Conservation (phyloP, 2,888 invertebrate species). For the Tetranychus truncatus region DNA sequence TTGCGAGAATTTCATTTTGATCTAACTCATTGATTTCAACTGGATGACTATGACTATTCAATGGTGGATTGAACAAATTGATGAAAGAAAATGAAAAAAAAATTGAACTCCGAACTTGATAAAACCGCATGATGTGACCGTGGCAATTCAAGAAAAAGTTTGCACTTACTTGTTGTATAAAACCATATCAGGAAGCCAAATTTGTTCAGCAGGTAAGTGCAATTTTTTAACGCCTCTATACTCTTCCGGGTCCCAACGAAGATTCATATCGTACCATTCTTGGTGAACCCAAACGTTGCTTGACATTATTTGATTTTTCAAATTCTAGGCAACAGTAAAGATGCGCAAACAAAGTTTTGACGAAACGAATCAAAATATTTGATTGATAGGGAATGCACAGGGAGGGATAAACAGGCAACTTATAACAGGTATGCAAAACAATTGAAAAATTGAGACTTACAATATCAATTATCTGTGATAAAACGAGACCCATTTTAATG, state of each 20-base stretch:
- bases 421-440: too few relatives aligned
- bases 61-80: too few relatives aligned
- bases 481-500: constrained; percentile 69
- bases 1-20: too few relatives aligned
- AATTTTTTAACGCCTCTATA: constrained; percentile 68
- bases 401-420: too few relatives aligned
- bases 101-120: background rate
- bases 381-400: too few relatives aligned
- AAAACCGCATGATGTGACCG: background rate
- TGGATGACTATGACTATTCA: too few relatives aligned
- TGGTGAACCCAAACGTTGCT: constrained; percentile 85
- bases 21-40: too few relatives aligned
- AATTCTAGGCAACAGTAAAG: constrained; percentile 41
- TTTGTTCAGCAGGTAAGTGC: constrained; percentile 32
- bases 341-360: background rate
- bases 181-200: constrained; percentile 33
- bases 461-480: constrained; percentile 66
- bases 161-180: constrained; percentile 32
- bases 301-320: constrained; percentile 84
- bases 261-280: constrained; percentile 80
- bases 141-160: background rate
- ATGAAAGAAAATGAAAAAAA: background rate
- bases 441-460: constrained; percentile 28
- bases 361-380: constrained; percentile 8
- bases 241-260: constrained; percentile 70